phyloP scores from a whole-genome alignment of 2,113 vertebrate species.

The Gnathonemus echidnorhynchus region DNA sequence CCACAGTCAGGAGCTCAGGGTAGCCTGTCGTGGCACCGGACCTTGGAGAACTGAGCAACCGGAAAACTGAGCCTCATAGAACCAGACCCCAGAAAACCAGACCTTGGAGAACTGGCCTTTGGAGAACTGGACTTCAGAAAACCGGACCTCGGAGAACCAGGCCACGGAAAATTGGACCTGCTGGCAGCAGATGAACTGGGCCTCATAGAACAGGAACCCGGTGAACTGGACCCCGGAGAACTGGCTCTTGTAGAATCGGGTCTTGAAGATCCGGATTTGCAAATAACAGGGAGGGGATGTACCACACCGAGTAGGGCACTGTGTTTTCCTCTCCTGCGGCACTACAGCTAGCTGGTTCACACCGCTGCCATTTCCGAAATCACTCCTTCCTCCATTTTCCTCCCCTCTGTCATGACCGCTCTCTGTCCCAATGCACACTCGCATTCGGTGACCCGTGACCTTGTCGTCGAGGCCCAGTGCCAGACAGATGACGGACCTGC shows the following conservation, averaged over 20 bases:
- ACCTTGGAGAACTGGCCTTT: background rate
- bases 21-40: constrained; percentile 67
- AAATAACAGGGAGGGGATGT: background rate
- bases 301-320: background rate
- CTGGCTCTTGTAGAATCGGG: constrained; percentile 22
- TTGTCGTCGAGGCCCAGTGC: background rate
- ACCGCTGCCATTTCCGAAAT: constrained; percentile 18
- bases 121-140: background rate
- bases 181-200: background rate
- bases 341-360: background rate
- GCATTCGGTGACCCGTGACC: background rate
- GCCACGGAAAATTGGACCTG: background rate
- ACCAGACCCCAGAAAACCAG: background rate
- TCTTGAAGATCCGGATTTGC: constrained; percentile 29
- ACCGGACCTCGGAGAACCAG: background rate
- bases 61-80: background rate
- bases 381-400: background rate
- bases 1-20: constrained; percentile 81
- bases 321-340: background rate
- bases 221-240: background rate
- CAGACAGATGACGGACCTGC: background rate
- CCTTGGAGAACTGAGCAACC: constrained; percentile 21
- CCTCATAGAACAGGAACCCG: background rate
- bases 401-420: background rate
- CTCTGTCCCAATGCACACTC: constrained; percentile 40